These are phyloP conservation scores for Phyto melanocephala DNA, from an alignment of 2,888 invertebrate genomes.

Conservation along the genomic window DNA sequence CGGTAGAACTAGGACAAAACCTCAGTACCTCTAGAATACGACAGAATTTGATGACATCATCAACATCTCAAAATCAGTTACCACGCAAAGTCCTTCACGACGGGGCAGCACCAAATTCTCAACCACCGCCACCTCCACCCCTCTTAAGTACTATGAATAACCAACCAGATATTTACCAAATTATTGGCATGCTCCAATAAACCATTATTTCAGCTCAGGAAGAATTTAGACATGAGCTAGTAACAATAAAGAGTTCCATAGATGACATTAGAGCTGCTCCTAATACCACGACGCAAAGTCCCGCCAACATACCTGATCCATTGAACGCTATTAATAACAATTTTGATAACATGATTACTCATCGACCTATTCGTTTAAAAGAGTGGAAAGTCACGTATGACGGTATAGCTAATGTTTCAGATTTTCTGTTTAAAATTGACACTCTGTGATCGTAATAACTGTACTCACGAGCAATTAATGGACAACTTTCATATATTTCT, in stretches of 20 bases:
- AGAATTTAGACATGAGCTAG: not conserved
- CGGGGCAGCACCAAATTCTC: not conserved
- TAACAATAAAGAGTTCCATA: not conserved
- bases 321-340: not conserved
- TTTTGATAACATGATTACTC: not conserved
- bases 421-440: not conserved
- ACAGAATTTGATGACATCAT: not conserved
- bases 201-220: not conserved
- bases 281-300: not conserved
- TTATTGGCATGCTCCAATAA: not conserved
- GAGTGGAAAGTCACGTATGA: not conserved
- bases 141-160: not conserved
- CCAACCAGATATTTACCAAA: not conserved
- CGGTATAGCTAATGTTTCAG: not conserved
- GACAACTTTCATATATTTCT: not conserved
- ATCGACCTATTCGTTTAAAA: not conserved
- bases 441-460: not conserved
- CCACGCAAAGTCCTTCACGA: not conserved
- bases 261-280: not conserved
- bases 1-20: not conserved
- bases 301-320: not conserved
- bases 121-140: not conserved
- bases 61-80: not conserved
- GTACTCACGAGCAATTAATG: not conserved
- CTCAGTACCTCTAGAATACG: too few relatives aligned